phyloP scores from a whole-genome alignment of 2,797 vertebrate genomes.

The Bryconaethiops microstoma region DNA sequence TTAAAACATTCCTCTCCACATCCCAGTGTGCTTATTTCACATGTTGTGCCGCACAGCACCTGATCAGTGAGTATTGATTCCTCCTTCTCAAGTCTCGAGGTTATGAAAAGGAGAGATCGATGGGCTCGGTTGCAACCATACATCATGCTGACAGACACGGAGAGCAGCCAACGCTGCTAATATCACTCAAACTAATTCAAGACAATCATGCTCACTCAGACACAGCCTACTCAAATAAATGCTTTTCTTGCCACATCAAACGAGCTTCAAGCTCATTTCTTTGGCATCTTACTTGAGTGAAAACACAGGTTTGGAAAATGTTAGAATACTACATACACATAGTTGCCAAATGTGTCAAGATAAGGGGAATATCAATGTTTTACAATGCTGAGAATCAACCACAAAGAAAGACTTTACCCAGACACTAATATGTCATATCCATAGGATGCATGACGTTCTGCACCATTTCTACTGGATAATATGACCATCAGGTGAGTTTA shows the following conservation, averaged over 20 bases:
- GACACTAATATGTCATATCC: slow-evolving; percentile 3
- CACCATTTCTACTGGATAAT: slow-evolving; percentile 14
- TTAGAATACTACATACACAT: background rate
- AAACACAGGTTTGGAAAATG: slow-evolving; percentile 1
- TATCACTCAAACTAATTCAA: slow-evolving; percentile 11
- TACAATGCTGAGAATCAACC: background rate
- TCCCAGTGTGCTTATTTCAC: background rate
- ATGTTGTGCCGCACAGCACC: slow-evolving; percentile 13
- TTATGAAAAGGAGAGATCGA: slow-evolving; percentile 59
- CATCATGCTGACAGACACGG: slow-evolving; percentile 51
- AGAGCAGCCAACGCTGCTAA: slow-evolving; percentile 9
- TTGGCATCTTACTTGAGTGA: too few species aligned
- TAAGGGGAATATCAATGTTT: slow-evolving; percentile 24
- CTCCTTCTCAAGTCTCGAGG: slow-evolving; percentile 56
- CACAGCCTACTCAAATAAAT: slow-evolving; percentile 5
- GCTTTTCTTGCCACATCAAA: background rate
- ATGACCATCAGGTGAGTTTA: slow-evolving; percentile 29
- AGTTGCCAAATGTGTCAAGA: slow-evolving; percentile 15
- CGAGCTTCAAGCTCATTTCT: background rate
- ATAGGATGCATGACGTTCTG: background rate
- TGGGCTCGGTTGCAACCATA: slow-evolving; percentile 56
- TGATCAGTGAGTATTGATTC: slow-evolving; percentile 65
- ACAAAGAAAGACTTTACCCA: slow-evolving; percentile 7
- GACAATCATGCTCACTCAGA: slow-evolving; percentile 7
- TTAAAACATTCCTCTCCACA: background rate